Base-by-base conservation (phyloP, 2,888 invertebrate species). In the Theodoxus fluviatilis region DNA sequence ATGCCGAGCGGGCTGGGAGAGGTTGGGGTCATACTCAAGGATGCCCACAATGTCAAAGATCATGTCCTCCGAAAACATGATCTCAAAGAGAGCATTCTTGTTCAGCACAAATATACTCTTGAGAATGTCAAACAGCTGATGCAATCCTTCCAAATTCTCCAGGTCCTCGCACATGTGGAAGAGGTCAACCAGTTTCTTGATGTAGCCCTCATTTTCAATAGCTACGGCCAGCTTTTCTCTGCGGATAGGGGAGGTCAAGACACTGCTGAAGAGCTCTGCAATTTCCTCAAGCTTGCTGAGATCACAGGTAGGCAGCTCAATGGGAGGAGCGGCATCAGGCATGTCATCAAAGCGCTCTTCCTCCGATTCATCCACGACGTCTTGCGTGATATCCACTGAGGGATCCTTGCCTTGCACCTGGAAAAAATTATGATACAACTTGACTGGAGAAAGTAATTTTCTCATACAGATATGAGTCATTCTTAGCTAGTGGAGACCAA, bases 381-480 rank as follows among this genome's bases (percentile, higher is more conserved):
- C 84, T 88, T 98, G 98, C 66, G 98, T 98, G 75, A 98, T 95
- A 88, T 98, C 96, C 73, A 98, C 96, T 35, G 96, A 96, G 1
- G 98, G 98, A 90, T 99, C 98, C 88, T 97, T 97, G 47, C 98
- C 98, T 91, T 99, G 99, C 49, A 99, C 95, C 93, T 94, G 87
- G 49, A 87, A 71, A 74, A 73, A 74, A 69, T n/a, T n/a, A n/a
- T n/a, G n/a, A n/a, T n/a, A n/a, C n/a, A n/a, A n/a, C n/a, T n/a
- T n/a, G n/a, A n/a, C n/a, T n/a, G n/a, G n/a, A n/a, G n/a, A n/a
- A n/a, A n/a, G n/a, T n/a, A n/a, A n/a, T n/a, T n/a, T n/a, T n/a
- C n/a, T n/a, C n/a, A n/a, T n/a, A n/a, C n/a, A n/a, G n/a, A n/a
- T n/a, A n/a, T n/a, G n/a, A n/a, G n/a, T n/a, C n/a, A n/a, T n/a